Conservation (phyloP, 2,797 vertebrate genomes). For the Botia almorhae region DNA sequence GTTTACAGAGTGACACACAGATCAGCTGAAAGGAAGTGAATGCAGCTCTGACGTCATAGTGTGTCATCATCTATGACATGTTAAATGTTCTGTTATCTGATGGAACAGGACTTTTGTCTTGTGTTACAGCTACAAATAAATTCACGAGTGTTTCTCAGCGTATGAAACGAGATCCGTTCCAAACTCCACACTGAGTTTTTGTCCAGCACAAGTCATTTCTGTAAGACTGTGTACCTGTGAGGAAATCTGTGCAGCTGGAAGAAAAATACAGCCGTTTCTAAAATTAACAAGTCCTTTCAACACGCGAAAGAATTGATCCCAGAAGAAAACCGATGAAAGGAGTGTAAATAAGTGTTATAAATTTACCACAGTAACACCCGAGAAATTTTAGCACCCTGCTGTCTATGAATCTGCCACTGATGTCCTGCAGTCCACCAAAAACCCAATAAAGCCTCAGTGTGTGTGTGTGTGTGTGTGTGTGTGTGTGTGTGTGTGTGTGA, state of each 20-base stretch:
- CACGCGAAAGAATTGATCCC: slow-evolving; percentile 66
- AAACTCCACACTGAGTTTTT: neutral
- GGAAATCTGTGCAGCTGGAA: slow-evolving; percentile 44
- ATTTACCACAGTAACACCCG: slow-evolving; percentile 25
- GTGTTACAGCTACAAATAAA: neutral
- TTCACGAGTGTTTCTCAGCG: too few species aligned
- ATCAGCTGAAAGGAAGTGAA: too few species aligned
- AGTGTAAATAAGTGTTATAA: slow-evolving; percentile 50
- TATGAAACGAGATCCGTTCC: neutral
- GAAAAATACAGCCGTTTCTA: slow-evolving; percentile 54
- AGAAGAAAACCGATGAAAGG: slow-evolving; percentile 57
- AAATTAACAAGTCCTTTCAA: slow-evolving; percentile 58
- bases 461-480: neutral
- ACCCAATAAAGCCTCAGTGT: neutral
- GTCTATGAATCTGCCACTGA: slow-evolving; percentile 12
- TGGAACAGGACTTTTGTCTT: neutral
- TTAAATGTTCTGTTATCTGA: neutral
- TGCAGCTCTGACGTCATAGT: neutral
- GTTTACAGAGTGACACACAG: neutral
- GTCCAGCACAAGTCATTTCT: slow-evolving; percentile 14
- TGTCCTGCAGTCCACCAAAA: slow-evolving; percentile 6
- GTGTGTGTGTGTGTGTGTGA: neutral
- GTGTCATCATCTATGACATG: neutral
- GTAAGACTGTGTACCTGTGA: neutral
- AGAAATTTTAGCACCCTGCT: slow-evolving; percentile 8